Base-by-base conservation (phyloP, 2,113 vertebrate species). In the Cebus imitator region DNA sequence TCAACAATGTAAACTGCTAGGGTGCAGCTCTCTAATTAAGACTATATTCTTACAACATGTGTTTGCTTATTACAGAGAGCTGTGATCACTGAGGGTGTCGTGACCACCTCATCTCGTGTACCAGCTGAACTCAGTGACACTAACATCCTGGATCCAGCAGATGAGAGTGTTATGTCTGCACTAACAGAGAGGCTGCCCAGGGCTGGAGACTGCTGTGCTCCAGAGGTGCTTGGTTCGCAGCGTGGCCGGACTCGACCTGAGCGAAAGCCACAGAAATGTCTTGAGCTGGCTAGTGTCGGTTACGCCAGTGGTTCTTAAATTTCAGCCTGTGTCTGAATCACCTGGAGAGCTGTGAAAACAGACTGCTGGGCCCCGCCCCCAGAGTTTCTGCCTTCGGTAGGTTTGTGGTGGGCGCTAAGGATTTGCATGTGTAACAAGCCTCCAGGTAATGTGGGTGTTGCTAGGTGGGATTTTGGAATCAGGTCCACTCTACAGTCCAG, bases 41-140 rank as follows among this genome's bases (percentile, higher is more conserved):
- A 92, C 96, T 95, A 10, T 73, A 37, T 96, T 96, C 75, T 92
- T 82, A 83, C 66, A 78, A 55, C 79, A 58, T 17, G 88, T 88
- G 86, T 89, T 91, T 97, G 66, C 96, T 93, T 86, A 90, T 94
- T 76, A 72, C 87, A 86, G 79, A 35, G 79, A 75, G 68, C 79
- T 90, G 18, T 92, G 95, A 68, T 61, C 82, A 91, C 84, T 80
- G 70, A 81, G 92, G 82, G 80, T 52, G 68, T 82, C 30, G 0
- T 64, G 17, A 43, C 72, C 95, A 20, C 23, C 76, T 95, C 61
- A 76, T 40, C 79, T 88, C 92, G 25, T 76, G 50, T 16, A 37
- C 75, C 94, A 89, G 43, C 73, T 93, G 88, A 43, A 78, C 37
- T 93, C 27, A 23, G 52, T 87, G 96, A 84, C 92, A 5, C n/a